Evolutionary conservation across 2,888 invertebrate species (phyloP).

Genomic region (Drosophila multiciliata): DNA sequence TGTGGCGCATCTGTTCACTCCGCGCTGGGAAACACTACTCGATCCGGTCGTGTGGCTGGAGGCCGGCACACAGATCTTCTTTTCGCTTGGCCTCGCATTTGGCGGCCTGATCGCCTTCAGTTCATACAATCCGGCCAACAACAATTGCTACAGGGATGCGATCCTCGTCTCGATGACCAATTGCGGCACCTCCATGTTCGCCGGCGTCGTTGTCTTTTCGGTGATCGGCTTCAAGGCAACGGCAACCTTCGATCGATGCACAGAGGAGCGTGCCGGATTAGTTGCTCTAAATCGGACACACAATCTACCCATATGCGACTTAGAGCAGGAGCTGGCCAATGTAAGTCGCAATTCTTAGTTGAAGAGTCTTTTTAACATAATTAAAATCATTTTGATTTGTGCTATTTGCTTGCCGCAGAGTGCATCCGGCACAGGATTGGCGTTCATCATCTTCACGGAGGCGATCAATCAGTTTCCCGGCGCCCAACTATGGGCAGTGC

Average conservation of each 20-base stretch:
- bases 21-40: constrained; percentile 95
- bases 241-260: constrained; percentile 84
- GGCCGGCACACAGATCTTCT: constrained; percentile 99
- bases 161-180: constrained; percentile 96
- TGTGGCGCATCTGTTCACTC: constrained; percentile 94
- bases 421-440: constrained; percentile 97
- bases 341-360: constrained; percentile 86
- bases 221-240: constrained; percentile 94
- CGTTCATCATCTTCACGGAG: constrained; percentile 98
- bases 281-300: constrained; percentile 88
- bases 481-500: constrained; percentile 97
- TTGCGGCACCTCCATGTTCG: constrained; percentile 98
- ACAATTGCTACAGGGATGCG: constrained; percentile 97
- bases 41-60: constrained; percentile 99
- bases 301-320: constrained; percentile 90
- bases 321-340: constrained; percentile 94
- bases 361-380: background rate
- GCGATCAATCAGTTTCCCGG: constrained; percentile 99
- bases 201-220: constrained; percentile 97
- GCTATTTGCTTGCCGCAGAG: constrained; percentile 87
- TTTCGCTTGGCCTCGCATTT: constrained; percentile 97
- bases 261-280: constrained; percentile 85
- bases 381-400: background rate
- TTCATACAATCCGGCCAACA: constrained; percentile 98
- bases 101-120: constrained; percentile 97